Evolutionary conservation across 2,797 vertebrate species (phyloP), one percentile per base, ranked within the genome.

Genomic region (Caiman crocodilus): DNA sequence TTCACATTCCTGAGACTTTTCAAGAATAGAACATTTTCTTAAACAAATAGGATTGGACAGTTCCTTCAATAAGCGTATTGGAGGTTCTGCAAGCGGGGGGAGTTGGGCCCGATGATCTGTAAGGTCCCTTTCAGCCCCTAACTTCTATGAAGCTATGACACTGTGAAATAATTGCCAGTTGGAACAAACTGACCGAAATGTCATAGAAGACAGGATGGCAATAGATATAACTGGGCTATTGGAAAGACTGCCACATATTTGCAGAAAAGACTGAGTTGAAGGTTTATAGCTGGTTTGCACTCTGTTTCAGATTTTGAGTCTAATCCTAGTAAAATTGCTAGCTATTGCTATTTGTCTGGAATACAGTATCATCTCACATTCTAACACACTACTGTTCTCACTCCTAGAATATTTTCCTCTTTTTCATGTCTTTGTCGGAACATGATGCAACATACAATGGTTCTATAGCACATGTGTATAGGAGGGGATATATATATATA

Each of bases 301-400:
- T 0, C 83, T 42, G n/a, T 74, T 67, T 71, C 55, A 79, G 67
- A 35, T 35, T 69, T 56, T 57, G 14, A 75, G 28, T 69, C 56
- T 30, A 32, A 35, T 77, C 32, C 59, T 71, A 74, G 79, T 50
- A 50, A 50, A 50, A 50, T 50, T 50, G 42, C 42, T 50, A 50
- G 42, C 42, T 50, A 50, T 50, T 50, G 42, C 42, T 11, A 50
- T 50, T 50, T 50, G 76, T 64, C 42, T 23, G n/a, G 58, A 75
- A 60, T 12, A 71, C 0, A 3, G n/a, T 4, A 21, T 0, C 1
- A 4, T 57, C 79, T 81, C 78, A 61, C 42, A 11, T 50, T 50
- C 42, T 50, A 80, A 16, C 30, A 18, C 0, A 0, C 80, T 12
- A 4, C 69, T 26, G n/a, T 25, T 56, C 35, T 79, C 75, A 26